Conservation (phyloP, 2,797 vertebrate genomes). For the Clarias laeviceps region DNA sequence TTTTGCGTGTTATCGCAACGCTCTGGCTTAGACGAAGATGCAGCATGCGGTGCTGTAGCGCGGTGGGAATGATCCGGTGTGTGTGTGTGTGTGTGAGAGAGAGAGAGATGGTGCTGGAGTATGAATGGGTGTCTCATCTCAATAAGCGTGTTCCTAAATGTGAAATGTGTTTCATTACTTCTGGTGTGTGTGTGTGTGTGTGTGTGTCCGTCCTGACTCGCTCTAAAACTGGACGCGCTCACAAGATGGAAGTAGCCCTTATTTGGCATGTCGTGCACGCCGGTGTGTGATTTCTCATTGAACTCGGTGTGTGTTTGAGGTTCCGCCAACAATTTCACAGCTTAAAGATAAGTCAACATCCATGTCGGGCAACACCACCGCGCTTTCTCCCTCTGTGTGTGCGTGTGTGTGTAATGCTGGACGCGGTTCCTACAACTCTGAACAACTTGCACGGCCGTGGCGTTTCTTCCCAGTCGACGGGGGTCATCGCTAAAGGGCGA, state of each 20-base stretch:
- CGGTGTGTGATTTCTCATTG: neutral
- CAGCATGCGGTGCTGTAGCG: too few species aligned
- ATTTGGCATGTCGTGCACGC: neutral
- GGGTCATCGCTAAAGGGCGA: slow-evolving; percentile 58
- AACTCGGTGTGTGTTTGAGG: neutral
- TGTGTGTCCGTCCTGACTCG: neutral
- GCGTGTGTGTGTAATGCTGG: neutral
- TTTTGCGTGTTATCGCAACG: too few species aligned
- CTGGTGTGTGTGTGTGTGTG: slow-evolving; percentile 21
- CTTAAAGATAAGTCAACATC: neutral
- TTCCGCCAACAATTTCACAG: neutral
- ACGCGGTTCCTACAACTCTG: neutral
- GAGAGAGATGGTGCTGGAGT: slow-evolving; percentile 44
- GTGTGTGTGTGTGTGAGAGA: too few species aligned
- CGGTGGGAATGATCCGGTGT: too few species aligned
- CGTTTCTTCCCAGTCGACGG: slow-evolving; percentile 17
- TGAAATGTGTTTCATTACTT: slow-evolving; percentile 4
- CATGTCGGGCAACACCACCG: neutral
- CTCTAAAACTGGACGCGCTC: neutral
- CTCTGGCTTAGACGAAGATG: too few species aligned
- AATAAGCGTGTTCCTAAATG: slow-evolving; percentile 18
- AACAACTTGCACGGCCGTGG: neutral
- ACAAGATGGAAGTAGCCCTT: neutral
- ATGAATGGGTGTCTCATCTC: slow-evolving; percentile 59
- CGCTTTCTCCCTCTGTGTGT: neutral